Base-by-base conservation (phyloP, 2,113 vertebrate genomes). In the Dromas ardeola region DNA sequence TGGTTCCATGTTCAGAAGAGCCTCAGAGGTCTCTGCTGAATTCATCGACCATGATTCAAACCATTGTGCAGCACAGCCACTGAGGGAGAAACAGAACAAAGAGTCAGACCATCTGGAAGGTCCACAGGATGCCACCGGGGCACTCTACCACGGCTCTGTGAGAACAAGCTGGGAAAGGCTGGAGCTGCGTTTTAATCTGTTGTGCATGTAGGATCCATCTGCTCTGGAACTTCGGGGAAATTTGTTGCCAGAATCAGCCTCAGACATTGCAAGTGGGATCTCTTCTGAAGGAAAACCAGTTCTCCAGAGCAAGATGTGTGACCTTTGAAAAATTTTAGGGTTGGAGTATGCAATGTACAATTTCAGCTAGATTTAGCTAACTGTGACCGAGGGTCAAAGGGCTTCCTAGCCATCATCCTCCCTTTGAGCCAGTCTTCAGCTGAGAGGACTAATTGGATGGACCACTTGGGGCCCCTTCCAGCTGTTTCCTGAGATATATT, bases 41-140 rank as follows among this genome's bases (percentile, higher is more conserved):
- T 87, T 89, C 80, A 59, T 30, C 11, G 2, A 67, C 56, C 0
- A 0, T 58, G 22, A 15, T 78, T 97, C 93, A 97, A 94, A 95
- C 22, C 81, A 96, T 49, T 2, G 91, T 93, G 89, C 89, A 96
- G 91, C 94, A 95, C 73, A 96, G 66, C 95, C 95, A 97, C 95
- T 96, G 69, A 49, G 70, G 86, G 61, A 94, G 56, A 91, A 89
- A 94, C 32, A 95, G 47, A 94, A 81, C 52, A 85, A 79, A 58
- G 9, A 85, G 56, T 96, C 73, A 95, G 73, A 40, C 36, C 69
- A 82, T n/a, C 61, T 76, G 73, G 72, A 88, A 92, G 22, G 47
- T 52, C 61, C 80, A 42, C 25, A 56, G 61, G 25, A 56, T 81
- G 43, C 52, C 69, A 67, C 49, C 4, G 4, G 56, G 30, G 36